Conservation (phyloP, 2,113 vertebrate species). For the Machaerirhynchus nigripectus region DNA sequence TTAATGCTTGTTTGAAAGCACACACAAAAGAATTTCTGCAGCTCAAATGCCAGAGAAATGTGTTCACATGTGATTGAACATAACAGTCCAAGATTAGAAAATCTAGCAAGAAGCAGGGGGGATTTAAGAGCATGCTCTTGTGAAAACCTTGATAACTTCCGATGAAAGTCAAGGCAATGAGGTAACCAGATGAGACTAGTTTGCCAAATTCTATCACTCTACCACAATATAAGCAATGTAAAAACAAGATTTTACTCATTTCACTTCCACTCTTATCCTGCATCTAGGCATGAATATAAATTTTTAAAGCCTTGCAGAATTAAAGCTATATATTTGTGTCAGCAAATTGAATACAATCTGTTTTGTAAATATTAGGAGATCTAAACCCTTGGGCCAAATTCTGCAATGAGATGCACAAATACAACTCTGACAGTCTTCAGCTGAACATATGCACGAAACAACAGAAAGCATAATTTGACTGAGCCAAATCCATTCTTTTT, state of each 20-base stretch:
- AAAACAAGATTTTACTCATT: conserved; percentile 3
- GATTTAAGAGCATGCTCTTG: background rate
- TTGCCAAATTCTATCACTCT: background rate
- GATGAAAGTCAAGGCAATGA: background rate
- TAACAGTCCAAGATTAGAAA: conserved; percentile 19
- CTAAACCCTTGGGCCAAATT: conserved; percentile 34
- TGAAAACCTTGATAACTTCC: background rate
- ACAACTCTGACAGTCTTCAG: background rate
- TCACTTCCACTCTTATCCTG: background rate
- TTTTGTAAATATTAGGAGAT: conserved; percentile 36
- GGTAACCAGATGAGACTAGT: background rate
- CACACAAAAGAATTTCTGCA: conserved; percentile 8
- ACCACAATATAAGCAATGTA: background rate
- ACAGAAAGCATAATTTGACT: background rate
- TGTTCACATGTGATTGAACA: background rate
- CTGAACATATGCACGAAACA: background rate
- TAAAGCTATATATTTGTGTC: conserved; percentile 48
- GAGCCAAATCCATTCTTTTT: background rate
- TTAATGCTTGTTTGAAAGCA: conserved; percentile 35
- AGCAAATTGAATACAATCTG: conserved; percentile 10
- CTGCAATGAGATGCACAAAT: background rate
- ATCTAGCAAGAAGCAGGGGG: background rate
- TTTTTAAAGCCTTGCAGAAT: conserved; percentile 27
- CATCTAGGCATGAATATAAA: conserved; percentile 19
- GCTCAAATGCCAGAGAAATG: conserved; percentile 6